Evolutionary conservation across 2,888 invertebrate genomes (phyloP), one percentile per base, ranked within the genome.

Genomic region (Agrochola lychnidis): DNA sequence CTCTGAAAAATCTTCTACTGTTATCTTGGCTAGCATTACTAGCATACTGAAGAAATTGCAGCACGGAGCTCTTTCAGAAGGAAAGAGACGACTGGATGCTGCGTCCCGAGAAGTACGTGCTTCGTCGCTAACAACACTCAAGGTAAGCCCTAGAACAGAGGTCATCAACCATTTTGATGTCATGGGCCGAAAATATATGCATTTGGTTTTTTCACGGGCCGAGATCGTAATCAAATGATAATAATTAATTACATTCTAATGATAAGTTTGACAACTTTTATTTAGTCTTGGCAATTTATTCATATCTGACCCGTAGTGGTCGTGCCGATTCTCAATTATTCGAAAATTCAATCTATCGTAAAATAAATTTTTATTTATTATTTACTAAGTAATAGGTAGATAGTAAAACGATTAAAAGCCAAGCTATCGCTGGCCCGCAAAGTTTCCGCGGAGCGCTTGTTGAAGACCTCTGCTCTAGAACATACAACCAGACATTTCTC

Each of bases 71-170:
- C 16, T 48, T 71, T 4, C 12, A 71, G 36, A 48, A 19, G 9
- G 45, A n/a, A n/a, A 12, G 16, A 36, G 12, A 48, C 36, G 19
- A n/a, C 19, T 40, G 25, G 22, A 25, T 69, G 51, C 4, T 53
- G 51, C 19, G 12, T 25, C 12, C 4, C 6, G n/a, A 36, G 1
- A 36, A 62, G 30, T 25, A 16, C 16, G 14, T 16, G 22, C 16
- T n/a, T 40, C 10, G 16, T 72, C 10, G 16, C 53, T 70, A 25
- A 30, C 25, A 19, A 42, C 42, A 40, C 6, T 72, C 25, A 25
- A 53, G 30, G 72, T 72, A 42, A 70, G 48, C 51, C 42, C 12
- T 72, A 70, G 30, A 72, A 30, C 16, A 64, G 40, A 36, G 63
- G n/a, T 64, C 63, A 40, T 64, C n/a, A n/a, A 64, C n/a, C 40